phyloP scores from a whole-genome alignment of 2,888 invertebrate species.

The Prionchulus punctatus region DNA sequence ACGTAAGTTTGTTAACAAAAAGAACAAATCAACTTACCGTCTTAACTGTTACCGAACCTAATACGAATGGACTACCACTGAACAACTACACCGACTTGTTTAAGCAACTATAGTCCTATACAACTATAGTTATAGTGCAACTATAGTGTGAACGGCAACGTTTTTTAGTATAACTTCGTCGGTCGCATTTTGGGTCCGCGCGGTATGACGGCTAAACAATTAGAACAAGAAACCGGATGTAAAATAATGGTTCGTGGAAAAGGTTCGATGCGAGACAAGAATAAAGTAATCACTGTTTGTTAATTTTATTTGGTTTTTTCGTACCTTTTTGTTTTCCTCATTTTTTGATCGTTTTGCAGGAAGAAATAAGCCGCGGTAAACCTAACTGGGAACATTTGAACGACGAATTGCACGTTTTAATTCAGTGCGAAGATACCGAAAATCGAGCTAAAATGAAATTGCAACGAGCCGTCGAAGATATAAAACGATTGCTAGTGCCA shows the following conservation, averaged over 20 bases:
- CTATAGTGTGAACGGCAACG: not conserved
- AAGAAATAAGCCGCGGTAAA: constrained; percentile 95
- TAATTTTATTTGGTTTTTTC: constrained; percentile 32
- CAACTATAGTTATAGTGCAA: too few relatives aligned
- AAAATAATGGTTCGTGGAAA: constrained; percentile 99
- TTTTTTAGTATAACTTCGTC: constrained; percentile 81
- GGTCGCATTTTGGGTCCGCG: constrained; percentile 93
- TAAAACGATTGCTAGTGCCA: constrained; percentile 88
- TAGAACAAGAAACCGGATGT: constrained; percentile 97
- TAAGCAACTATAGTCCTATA: too few relatives aligned
- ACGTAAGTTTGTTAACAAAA: too few relatives aligned
- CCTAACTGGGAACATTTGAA: constrained; percentile 99
- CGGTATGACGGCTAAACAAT: constrained; percentile 96
- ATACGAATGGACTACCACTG: too few relatives aligned
- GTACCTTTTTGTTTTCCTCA: constrained; percentile 43
- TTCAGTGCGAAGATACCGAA: constrained; percentile 95
- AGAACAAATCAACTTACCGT: too few relatives aligned
- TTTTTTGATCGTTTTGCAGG: constrained; percentile 46
- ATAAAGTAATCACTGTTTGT: constrained; percentile 57
- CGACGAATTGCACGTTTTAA: constrained; percentile 86
- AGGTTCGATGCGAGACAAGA: constrained; percentile 98
- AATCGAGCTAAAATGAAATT: constrained; percentile 84
- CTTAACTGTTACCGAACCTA: too few relatives aligned
- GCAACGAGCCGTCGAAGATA: constrained; percentile 86
- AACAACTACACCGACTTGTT: too few relatives aligned